These are phyloP conservation scores for Sinelater perroti DNA, from an alignment of 2,888 invertebrate species.

Conservation along the genomic window DNA sequence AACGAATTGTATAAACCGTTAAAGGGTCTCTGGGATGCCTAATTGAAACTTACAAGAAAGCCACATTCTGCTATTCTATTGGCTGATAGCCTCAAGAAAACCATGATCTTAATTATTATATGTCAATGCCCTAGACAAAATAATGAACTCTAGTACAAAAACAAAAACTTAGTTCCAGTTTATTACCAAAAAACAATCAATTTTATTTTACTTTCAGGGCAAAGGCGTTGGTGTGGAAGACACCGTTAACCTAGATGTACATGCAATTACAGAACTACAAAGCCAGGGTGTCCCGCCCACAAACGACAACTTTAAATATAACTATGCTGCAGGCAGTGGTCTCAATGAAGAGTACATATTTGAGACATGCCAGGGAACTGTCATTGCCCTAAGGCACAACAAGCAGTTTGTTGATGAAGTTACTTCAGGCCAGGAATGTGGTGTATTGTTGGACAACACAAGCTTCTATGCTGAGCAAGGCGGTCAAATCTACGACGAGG, in stretches of 20 bases:
- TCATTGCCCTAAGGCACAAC: constrained; percentile 81
- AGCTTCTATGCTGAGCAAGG: constrained; percentile 99
- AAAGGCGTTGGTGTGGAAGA: constrained; percentile 83
- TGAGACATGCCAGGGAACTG: constrained; percentile 74
- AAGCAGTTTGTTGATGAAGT: constrained; percentile 89
- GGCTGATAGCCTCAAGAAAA: too few relatives aligned
- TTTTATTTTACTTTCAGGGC: too few relatives aligned
- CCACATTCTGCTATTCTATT: too few relatives aligned
- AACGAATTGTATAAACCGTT: too few relatives aligned
- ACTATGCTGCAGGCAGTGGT: constrained; percentile 74
- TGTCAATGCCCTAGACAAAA: too few relatives aligned
- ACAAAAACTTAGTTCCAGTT: too few relatives aligned
- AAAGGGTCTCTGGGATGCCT: too few relatives aligned
- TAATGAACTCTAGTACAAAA: too few relatives aligned
- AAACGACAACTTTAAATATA: constrained; percentile 92
- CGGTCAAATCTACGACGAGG: constrained; percentile 97
- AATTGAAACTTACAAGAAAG: too few relatives aligned
- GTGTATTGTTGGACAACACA: constrained; percentile 89
- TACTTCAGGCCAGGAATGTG: constrained; percentile 86
- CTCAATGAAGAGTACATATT: constrained; percentile 81
- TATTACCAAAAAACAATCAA: too few relatives aligned
- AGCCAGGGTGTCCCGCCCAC: constrained; percentile 79
- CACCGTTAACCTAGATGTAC: constrained; percentile 90
- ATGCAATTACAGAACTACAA: constrained; percentile 92
- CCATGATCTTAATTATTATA: too few relatives aligned